Conservation (phyloP, 2,113 vertebrate genomes). For the Thoracochromis brauschi region DNA sequence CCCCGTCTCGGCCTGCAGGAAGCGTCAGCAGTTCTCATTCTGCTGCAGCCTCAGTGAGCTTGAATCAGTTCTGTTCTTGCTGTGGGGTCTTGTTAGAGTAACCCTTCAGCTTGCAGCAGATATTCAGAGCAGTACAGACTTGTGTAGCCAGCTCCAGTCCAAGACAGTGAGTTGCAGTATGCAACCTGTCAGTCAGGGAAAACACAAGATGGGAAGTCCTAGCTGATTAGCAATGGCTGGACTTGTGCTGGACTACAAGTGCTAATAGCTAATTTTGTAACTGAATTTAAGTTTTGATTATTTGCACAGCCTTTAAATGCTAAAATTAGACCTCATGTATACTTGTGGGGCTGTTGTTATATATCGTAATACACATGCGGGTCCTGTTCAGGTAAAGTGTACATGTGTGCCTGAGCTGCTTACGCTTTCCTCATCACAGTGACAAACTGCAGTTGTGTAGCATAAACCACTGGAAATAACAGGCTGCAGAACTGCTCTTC, state of each 20-base stretch:
- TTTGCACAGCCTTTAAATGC: neutral
- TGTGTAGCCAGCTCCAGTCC: neutral
- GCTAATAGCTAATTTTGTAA: neutral
- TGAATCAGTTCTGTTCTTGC: neutral
- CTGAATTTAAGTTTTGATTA: neutral
- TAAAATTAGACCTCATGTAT: neutral
- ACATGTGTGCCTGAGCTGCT: neutral
- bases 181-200: neutral
- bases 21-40: neutral
- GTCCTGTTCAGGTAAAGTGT: neutral
- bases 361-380: neutral
- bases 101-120: neutral
- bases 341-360: neutral
- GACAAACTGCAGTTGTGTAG: neutral
- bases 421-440: neutral
- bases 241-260: too few species aligned
- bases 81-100: neutral
- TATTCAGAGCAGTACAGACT: neutral
- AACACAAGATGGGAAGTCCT: neutral
- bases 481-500: neutral
- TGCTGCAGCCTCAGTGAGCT: neutral
- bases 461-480: neutral
- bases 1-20: neutral
- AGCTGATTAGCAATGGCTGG: neutral
- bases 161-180: neutral